Percentiles rank a stretch among this genome's conserved stretches.
phyloP scores from a whole-genome alignment of 2,113 vertebrate species.

The Chlamydotis undulata region DNA sequence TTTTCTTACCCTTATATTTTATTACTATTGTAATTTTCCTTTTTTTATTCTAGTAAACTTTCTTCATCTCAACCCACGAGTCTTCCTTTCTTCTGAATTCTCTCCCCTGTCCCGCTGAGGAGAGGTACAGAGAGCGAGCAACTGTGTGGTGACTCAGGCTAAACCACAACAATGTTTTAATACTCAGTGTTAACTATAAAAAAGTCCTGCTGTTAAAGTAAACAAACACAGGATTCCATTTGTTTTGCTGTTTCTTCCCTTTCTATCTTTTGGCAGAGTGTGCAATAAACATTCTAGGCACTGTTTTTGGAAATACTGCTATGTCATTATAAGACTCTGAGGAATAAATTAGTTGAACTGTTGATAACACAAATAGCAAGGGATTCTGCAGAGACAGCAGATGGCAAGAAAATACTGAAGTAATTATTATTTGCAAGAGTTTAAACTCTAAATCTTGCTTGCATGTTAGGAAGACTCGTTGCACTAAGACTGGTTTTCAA shows the following conservation, averaged over 20 bases:
- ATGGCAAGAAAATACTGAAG: constrained; percentile 59
- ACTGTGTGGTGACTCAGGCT: too few relatives aligned
- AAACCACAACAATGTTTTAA: not conserved
- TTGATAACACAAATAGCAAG: constrained; percentile 55
- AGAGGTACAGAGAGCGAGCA: too few relatives aligned
- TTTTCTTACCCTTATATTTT: too few relatives aligned
- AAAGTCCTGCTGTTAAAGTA: not conserved
- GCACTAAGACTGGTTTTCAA: not conserved
- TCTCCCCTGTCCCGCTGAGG: too few relatives aligned
- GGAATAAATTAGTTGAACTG: constrained; percentile 72
- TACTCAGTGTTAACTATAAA: not conserved
- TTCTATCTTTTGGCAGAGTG: not conserved
- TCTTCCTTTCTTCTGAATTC: too few relatives aligned
- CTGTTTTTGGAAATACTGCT: constrained; percentile 48
- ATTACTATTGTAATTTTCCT: too few relatives aligned
- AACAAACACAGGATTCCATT: not conserved
- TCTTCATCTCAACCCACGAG: too few relatives aligned
- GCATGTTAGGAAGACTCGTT: not conserved
- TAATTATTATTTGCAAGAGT: constrained; percentile 53
- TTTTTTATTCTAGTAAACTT: too few relatives aligned
- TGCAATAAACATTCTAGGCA: not conserved
- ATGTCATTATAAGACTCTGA: constrained; percentile 13
- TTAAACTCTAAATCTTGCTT: not conserved
- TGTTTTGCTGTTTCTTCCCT: not conserved
- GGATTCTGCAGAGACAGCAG: constrained; percentile 39